Evolutionary conservation across 2,888 invertebrate genomes (phyloP).

Genomic region (Zhuqinia jingwanae): DNA sequence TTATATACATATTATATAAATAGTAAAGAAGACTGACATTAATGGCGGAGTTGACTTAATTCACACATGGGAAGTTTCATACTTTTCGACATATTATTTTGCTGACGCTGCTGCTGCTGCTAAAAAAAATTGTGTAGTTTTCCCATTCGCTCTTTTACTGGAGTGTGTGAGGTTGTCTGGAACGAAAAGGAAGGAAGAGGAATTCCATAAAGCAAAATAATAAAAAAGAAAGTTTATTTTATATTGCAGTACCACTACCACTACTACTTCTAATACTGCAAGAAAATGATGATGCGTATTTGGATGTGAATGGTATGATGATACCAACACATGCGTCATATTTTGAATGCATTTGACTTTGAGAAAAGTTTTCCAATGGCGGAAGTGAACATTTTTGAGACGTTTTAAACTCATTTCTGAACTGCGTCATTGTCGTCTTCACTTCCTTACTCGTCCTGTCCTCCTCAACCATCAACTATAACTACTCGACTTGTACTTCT

Average conservation of each 20-base stretch:
- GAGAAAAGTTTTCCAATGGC: slow-evolving; percentile 59
- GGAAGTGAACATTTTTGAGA: slow-evolving; percentile 70
- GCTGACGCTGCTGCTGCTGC: background rate
- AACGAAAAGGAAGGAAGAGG: background rate
- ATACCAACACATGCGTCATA: background rate
- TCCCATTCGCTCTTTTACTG: too few species aligned
- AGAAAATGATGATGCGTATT: background rate
- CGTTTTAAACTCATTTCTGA: slow-evolving; percentile 58
- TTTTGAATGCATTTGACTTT: background rate
- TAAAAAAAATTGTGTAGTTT: background rate
- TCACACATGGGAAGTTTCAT: slow-evolving; percentile 18
- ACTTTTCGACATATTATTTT: background rate
- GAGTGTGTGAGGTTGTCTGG: background rate
- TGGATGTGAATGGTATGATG: background rate
- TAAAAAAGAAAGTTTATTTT: too few species aligned
- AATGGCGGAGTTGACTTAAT: background rate
- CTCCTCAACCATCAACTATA: too few species aligned
- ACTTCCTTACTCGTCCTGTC: background rate
- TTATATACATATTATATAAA: too few species aligned
- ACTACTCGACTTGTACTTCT: too few species aligned
- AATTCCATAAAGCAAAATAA: slow-evolving; percentile 11
- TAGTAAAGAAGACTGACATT: background rate
- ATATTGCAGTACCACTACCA: too few species aligned
- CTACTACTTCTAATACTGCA: background rate
- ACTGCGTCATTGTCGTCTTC: slow-evolving; percentile 21